phyloP scores from a whole-genome alignment of 2,113 vertebrate genomes.

The Varanus salvator region DNA sequence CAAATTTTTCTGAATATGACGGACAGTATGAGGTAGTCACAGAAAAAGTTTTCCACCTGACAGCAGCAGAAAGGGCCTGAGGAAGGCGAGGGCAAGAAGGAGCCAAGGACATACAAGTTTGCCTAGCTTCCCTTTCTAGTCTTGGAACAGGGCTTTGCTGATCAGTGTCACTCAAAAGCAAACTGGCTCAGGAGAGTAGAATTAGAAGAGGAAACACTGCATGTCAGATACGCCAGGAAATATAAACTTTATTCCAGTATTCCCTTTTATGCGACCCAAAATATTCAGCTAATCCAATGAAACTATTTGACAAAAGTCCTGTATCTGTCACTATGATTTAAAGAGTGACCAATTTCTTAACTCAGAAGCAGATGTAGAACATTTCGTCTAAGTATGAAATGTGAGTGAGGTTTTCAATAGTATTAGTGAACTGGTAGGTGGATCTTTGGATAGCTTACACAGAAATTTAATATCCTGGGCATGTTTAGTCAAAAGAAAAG shows the following conservation, averaged over 20 bases:
- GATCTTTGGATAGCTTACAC: not conserved
- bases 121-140: too few relatives aligned
- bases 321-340: not conserved
- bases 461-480: not conserved
- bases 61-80: too few relatives aligned
- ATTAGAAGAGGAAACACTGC: fast-evolving
- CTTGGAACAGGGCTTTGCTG: too few relatives aligned
- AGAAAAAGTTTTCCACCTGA: too few relatives aligned
- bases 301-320: slow-evolving; percentile 26
- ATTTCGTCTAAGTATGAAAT: too few relatives aligned
- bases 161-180: not conserved
- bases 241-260: slow-evolving; percentile 14
- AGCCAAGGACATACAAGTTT: too few relatives aligned
- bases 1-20: too few relatives aligned
- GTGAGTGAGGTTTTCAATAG: not conserved
- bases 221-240: not conserved
- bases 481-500: not conserved
- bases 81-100: too few relatives aligned
- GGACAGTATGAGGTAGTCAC: too few relatives aligned
- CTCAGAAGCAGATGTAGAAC: not conserved
- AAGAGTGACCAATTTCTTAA: not conserved
- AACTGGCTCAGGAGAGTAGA: not conserved
- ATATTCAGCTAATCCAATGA: slow-evolving; percentile 10
- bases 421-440: too few relatives aligned
- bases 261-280: slow-evolving; percentile 22